phyloP scores from a whole-genome alignment of 35 echinoderm and acorn worm genomes.

The Heliocidaris tuberculata region DNA sequence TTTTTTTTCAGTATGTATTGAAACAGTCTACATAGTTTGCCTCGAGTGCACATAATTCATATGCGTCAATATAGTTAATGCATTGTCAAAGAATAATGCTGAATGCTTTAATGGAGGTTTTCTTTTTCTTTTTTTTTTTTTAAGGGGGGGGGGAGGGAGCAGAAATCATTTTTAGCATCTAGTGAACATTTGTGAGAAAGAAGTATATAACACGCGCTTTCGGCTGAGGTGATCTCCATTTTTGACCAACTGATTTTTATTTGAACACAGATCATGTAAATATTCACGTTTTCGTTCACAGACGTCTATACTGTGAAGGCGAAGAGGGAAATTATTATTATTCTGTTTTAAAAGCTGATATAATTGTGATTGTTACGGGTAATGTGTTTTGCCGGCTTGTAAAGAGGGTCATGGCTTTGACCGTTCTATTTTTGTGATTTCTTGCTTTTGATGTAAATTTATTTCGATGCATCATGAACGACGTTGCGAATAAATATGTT shows the following conservation, averaged over 20 bases:
- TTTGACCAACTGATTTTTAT: background rate
- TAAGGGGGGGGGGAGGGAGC: no score
- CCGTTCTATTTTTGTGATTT: background rate
- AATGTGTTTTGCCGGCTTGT: background rate
- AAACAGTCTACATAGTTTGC: no score
- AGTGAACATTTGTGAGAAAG: background rate
- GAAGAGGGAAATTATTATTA: background rate
- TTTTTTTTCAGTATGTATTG: no score
- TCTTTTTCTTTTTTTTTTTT: no score
- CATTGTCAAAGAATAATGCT: no score
- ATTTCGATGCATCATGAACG: background rate
- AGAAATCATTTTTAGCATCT: background rate
- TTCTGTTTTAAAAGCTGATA: background rate
- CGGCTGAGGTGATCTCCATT: background rate
- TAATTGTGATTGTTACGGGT: background rate
- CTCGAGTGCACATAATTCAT: no score
- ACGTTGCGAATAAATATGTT: background rate
- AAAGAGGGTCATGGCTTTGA: background rate
- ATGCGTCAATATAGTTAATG: no score
- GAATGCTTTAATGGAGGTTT: no score
- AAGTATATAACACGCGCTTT: background rate
- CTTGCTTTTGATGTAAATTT: background rate
- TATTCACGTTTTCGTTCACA: background rate
- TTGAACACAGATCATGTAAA: background rate
- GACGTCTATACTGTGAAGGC: background rate